Evolutionary conservation across 2,113 vertebrate genomes (phyloP), one percentile per base, ranked within the genome.

Genomic region (Stomatorhinus ivindoensis): DNA sequence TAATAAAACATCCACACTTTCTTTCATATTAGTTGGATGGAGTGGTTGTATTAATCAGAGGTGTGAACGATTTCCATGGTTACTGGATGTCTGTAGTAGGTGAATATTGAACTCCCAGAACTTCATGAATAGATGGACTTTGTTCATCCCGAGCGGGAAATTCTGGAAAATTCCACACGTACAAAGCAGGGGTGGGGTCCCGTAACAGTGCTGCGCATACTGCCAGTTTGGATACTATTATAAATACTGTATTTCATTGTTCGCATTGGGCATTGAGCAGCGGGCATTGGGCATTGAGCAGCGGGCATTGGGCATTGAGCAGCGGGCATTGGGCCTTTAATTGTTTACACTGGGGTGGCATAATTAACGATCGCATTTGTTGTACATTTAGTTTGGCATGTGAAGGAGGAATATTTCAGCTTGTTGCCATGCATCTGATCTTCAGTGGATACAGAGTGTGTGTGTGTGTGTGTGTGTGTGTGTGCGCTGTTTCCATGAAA

Each of bases 31-130:
- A 87, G 89, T 89, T 83, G 15, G 73, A 89, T 39, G 15, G 61
- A 46, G 61, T 88, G 61, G 65, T 69, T 87, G 80, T n/a, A 83
- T 42, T 91, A 88, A 89, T 91, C 13, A 87, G 87, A 93, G 93
- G 92, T 93, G 92, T 91, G 88, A 93, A 92, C 92, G 90, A 94
- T 93, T 92, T 90, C 88, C 91, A 90, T 73, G 17, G 89, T 15
- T 35, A 88, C 83, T 87, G 86, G 86, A 91, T 90, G 91, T 92
- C 88, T 94, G 90, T 91, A 88, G 90, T 90, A 86, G 47, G 88
- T 87, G 42, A 17, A 9, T 89, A 69, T 90, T 94, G 92, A 93
- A 93, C 93, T 93, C 90, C 91, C 87, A 73, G 88, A 58, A 87
- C 89, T 91, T 90, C 90, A 73, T 88, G 86, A 11, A 92, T 92